Evolutionary conservation across 2,113 vertebrate genomes (phyloP), one percentile per base, ranked within the genome.

Genomic region (Colaptes auratus): DNA sequence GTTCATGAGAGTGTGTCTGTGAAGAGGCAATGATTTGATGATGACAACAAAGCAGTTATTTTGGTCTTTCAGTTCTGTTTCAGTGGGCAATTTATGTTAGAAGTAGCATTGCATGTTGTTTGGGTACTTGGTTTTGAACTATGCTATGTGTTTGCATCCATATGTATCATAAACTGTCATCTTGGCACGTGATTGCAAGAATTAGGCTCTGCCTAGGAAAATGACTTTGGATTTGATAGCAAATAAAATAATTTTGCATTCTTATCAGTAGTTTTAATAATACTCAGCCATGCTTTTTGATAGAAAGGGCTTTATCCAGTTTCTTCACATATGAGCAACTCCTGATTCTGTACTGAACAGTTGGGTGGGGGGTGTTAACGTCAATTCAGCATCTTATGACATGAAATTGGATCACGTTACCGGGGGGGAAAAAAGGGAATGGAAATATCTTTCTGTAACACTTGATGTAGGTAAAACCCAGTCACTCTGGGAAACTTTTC

Each of bases 141-240:
- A 0, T 53, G 36, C n/a, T 24, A 0, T 5, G 7, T 42, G 28
- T 65, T 82, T 81, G 44, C 2, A 0, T 44, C 78, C 36, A 35
- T 60, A 5, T 1, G 4, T 72, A 15, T 82, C 31, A 89, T 56
- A 46, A 44, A 44, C 33, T 83, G 53, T 94, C 48, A 72, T 76
- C 56, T 35, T 91, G 67, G 70, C 87, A 84, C 73, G 36, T 50
- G 81, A 42, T 44, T 85, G 25, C 80, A 59, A 92, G 59, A 78
- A 60, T 66, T 88, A 50, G 21, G 25, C 21, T 27, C 7, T 81
- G 70, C 44, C 30, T 82, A 31, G 72, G 42, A 90, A 85, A 89
- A 31, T 66, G 0, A 52, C 78, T 74, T 96, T 50, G 89, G 61
- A 55, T 80, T 84, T 92, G 18, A 35, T 89, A 82, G 18, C 53